Evolutionary conservation across 2,113 vertebrate genomes (phyloP), one percentile per base, ranked within the genome.

Genomic region (Hoplias malabaricus): DNA sequence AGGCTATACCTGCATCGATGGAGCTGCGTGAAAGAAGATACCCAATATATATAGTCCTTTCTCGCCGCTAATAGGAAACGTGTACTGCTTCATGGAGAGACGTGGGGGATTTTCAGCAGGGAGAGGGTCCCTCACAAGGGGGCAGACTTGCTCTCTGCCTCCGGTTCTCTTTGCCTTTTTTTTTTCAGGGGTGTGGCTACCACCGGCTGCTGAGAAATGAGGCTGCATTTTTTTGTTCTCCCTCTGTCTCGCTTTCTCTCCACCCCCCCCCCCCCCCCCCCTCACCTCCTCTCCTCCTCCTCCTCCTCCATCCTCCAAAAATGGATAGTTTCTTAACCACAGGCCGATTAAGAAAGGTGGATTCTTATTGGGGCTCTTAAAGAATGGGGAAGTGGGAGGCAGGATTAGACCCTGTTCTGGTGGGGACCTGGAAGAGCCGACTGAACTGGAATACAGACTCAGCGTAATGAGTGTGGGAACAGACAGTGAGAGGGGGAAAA

Each of bases 91-190:
- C 16, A 34, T 2, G 4, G 59, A n/a, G 19, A 19, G 16, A n/a
- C 29, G 23, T 7, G 59, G 33, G 59, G 59, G 3, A 33, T 34
- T 19, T 34, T 21, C 0, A 16, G 19, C 48, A 59, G 25, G 16
- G 10, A 36, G 14, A 27, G 21, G 13, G 36, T 69, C 65, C 43
- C 56, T 80, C 82, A 83, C 78, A 68, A 83, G 82, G 78, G 82
- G 82, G 82, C 82, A 83, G 78, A 80, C 82, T 83, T 80, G 82
- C 50, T 78, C 82, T 83, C 78, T 76, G 36, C 42, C 75, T 80
- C 70, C 40, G 14, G 33, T 38, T 78, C 62, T 57, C 31, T 38
- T 48, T 38, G 40, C 61, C 27, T 62, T 33, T 34, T 25, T 19
- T 48, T 27, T 38, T 2, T 19, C 53, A 61, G 40, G 25, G 75